Conservation (phyloP, 2,113 vertebrate species). For the Abramis brama region DNA sequence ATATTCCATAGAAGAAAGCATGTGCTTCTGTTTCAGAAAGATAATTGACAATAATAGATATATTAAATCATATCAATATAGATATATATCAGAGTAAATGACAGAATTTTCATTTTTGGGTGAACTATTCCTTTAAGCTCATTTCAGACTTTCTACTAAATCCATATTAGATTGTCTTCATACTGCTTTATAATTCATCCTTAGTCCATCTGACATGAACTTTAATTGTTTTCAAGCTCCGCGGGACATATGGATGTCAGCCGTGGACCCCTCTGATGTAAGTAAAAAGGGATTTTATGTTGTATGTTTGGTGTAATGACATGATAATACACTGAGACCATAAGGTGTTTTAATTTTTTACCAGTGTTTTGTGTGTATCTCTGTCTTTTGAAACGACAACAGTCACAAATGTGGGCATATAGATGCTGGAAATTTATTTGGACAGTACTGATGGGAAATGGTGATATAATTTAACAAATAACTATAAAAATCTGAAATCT, state of each 20-base stretch:
- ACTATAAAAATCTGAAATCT: too few relatives aligned
- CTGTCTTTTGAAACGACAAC: neutral
- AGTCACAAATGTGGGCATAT: neutral
- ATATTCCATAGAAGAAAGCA: too few relatives aligned
- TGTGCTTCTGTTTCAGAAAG: too few relatives aligned
- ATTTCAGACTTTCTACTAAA: neutral
- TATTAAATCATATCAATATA: too few relatives aligned
- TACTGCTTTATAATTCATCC: neutral
- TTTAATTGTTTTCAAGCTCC: neutral
- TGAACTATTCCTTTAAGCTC: neutral
- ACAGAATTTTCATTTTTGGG: neutral
- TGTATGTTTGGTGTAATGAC: neutral
- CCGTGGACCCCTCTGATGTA: neutral
- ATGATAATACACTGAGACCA: neutral
- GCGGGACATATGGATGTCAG: accelerated
- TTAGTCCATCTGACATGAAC: neutral
- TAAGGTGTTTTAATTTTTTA: neutral
- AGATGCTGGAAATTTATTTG: neutral
- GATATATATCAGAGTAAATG: neutral
- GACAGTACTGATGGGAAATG: neutral
- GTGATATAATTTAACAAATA: neutral
- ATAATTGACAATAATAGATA: too few relatives aligned
- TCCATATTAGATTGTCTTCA: neutral
- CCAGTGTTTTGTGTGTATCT: neutral
- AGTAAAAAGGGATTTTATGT: neutral